These are phyloP conservation scores for Epinephelus awoara DNA, from an alignment of 2,797 vertebrate genomes.

Conservation along the genomic window DNA sequence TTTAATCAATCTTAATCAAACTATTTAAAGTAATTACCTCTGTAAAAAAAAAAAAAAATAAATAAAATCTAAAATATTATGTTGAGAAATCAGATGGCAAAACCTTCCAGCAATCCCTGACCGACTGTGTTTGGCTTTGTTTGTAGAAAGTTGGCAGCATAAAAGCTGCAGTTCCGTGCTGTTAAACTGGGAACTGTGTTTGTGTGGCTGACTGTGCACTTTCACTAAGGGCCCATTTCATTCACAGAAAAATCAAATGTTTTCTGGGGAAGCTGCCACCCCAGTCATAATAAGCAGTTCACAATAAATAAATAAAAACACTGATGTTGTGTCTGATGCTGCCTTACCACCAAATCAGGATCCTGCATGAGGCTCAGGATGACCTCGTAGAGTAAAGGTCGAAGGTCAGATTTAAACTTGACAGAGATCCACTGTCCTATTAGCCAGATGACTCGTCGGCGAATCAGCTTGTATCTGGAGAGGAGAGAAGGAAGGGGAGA, in stretches of 20 bases:
- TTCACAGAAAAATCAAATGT: constrained; percentile 14
- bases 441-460: constrained; percentile 96
- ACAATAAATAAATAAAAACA: background rate
- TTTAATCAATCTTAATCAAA: constrained; percentile 12
- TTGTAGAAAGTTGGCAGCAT: constrained; percentile 24
- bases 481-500: background rate
- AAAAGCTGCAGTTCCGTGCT: constrained; percentile 33
- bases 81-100: constrained; percentile 19
- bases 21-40: background rate
- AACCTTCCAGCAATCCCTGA: background rate
- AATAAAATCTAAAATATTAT: background rate
- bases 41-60: constrained; percentile 3
- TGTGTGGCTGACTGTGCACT: constrained; percentile 36
- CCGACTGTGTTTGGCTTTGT: constrained; percentile 23
- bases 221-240: constrained; percentile 37
- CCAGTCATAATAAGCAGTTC: constrained; percentile 11
- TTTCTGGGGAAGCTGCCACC: constrained; percentile 19
- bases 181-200: constrained; percentile 51
- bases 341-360: constrained; percentile 95
- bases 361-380: constrained; percentile 96
- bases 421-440: constrained; percentile 99
- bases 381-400: constrained; percentile 94
- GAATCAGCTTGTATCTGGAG: constrained; percentile 94
- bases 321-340: background rate
- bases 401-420: constrained; percentile 96